Evolutionary conservation across 2,888 invertebrate genomes (phyloP).

Genomic region (Oeneis ivallda): DNA sequence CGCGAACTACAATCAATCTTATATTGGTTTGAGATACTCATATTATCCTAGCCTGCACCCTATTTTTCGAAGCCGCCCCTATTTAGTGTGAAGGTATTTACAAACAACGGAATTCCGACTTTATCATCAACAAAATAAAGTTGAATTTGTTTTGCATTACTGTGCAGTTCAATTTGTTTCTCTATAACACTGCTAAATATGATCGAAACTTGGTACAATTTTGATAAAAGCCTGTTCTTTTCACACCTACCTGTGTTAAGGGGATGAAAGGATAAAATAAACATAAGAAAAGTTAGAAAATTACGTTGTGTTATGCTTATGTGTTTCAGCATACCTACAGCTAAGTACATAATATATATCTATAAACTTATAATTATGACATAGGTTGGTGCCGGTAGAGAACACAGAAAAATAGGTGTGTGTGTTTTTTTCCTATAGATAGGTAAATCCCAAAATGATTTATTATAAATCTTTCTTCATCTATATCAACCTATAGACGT

Average conservation of each 20-base stretch:
- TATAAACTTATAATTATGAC: no score
- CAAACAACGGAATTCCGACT: slow-evolving; percentile 2
- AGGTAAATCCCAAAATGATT: no score
- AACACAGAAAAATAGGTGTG: no score
- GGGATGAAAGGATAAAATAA: background rate
- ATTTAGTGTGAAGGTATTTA: slow-evolving; percentile 25
- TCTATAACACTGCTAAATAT: slow-evolving; percentile 34
- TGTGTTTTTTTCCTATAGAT: no score
- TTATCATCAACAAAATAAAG: background rate
- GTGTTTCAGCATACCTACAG: no score
- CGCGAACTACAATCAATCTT: slow-evolving; percentile 26
- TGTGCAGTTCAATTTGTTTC: slow-evolving; percentile 27
- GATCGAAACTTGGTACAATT: slow-evolving; percentile 30
- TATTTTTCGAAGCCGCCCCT: slow-evolving; percentile 38
- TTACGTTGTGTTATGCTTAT: no score
- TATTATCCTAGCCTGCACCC: slow-evolving; percentile 33
- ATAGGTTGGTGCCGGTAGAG: no score
- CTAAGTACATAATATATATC: no score
- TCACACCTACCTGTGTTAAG: background rate
- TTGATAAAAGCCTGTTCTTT: slow-evolving; percentile 21
- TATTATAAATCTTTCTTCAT: no score
- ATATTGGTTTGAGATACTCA: slow-evolving; percentile 35
- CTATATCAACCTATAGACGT: no score
- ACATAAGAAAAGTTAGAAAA: background rate
- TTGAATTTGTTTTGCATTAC: slow-evolving; percentile 4